phyloP scores from a whole-genome alignment of 2,113 vertebrate genomes.

The Prinia subflava region DNA sequence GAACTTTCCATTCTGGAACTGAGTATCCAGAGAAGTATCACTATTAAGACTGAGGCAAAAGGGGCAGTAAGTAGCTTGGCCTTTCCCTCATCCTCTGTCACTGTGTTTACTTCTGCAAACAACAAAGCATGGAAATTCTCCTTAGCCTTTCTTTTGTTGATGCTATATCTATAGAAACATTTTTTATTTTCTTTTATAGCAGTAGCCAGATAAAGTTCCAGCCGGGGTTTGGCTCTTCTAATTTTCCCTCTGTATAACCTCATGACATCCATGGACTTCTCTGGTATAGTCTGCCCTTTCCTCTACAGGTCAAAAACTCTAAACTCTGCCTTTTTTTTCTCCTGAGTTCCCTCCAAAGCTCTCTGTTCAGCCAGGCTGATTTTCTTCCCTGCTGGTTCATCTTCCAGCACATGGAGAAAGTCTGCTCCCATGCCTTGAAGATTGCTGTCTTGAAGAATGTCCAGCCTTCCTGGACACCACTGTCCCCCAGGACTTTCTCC shows the following conservation, averaged over 20 bases:
- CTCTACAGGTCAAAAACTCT: no score
- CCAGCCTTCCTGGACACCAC: neutral
- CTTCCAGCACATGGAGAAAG: neutral
- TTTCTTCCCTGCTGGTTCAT: neutral
- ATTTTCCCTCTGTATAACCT: no score
- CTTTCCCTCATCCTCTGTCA: neutral
- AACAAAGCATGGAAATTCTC: neutral
- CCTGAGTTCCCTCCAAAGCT: no score
- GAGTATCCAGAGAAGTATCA: neutral
- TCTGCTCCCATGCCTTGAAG: neutral
- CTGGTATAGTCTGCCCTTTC: no score
- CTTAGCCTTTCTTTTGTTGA: neutral
- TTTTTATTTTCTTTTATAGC: no score
- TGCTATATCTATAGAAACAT: no score
- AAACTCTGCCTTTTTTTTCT: no score
- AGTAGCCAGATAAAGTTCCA: no score
- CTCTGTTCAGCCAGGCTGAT: no score
- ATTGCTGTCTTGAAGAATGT: neutral
- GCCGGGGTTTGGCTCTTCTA: no score
- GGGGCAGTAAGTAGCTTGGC: neutral
- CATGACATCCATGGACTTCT: no score
- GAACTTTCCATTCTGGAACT: neutral
- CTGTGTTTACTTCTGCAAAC: neutral
- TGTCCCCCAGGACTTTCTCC: neutral
- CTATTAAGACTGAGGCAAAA: fast-evolving